Conservation (phyloP, 2,797 vertebrate species). For the Huso huso region DNA sequence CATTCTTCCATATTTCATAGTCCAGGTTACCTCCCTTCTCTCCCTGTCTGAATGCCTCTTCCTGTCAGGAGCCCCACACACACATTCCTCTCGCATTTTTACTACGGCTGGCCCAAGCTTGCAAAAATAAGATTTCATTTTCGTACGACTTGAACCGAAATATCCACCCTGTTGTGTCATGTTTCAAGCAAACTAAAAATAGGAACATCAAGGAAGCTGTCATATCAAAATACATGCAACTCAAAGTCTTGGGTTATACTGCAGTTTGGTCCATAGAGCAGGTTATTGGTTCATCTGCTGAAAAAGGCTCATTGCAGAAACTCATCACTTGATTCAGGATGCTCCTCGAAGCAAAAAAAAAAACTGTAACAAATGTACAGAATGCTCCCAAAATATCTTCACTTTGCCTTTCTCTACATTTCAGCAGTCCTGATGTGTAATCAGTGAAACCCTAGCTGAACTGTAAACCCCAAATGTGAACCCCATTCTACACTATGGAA, state of each 20-base stretch:
- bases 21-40: not conserved
- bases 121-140: not conserved
- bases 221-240: too few species aligned
- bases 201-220: not conserved
- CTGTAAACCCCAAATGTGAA: too few species aligned
- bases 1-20: not conserved
- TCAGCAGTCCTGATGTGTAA: too few species aligned
- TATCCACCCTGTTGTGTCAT: not conserved
- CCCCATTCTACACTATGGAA: too few species aligned
- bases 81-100: not conserved
- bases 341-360: too few species aligned
- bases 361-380: too few species aligned
- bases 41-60: slow-evolving; percentile 1
- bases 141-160: not conserved
- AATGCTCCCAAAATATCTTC: too few species aligned
- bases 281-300: slow-evolving; percentile 12
- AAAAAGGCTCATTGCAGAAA: slow-evolving; percentile 14
- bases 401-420: too few species aligned
- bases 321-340: too few species aligned
- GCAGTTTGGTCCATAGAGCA: slow-evolving; percentile 9
- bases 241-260: not conserved
- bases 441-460: too few species aligned
- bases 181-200: not conserved
- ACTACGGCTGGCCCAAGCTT: not conserved
- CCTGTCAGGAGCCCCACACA: too few species aligned